Evolutionary conservation across 2,888 invertebrate genomes (phyloP).

Genomic region (Melinaea menophilus): DNA sequence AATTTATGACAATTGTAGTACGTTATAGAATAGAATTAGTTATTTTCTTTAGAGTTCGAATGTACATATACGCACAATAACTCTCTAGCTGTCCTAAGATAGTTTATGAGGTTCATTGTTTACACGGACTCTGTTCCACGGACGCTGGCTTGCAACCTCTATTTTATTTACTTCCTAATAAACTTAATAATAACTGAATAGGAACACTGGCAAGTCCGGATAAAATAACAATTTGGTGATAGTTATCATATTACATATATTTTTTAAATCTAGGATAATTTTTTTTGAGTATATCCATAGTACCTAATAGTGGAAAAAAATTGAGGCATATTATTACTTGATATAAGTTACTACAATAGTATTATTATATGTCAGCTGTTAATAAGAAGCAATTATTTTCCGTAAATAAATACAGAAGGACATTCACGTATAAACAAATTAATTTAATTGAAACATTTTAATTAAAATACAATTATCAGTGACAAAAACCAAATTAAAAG

Average conservation of each 20-base stretch:
- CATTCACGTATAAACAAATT: too few relatives aligned
- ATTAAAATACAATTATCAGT: too few relatives aligned
- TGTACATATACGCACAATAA: not conserved
- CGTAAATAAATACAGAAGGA: too few relatives aligned
- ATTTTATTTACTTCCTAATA: conserved; percentile 61
- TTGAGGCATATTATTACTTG: too few relatives aligned
- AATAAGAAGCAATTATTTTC: too few relatives aligned
- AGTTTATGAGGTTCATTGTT: conserved; percentile 61
- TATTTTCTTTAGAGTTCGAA: not conserved
- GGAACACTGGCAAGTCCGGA: conserved; percentile 13
- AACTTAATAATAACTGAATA: conserved; percentile 23
- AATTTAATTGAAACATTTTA: too few relatives aligned
- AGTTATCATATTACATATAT: not conserved
- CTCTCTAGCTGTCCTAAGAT: conserved; percentile 33
- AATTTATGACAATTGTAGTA: not conserved
- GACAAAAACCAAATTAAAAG: too few relatives aligned
- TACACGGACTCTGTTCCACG: conserved; percentile 45
- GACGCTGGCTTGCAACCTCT: conserved; percentile 47
- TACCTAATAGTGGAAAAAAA: too few relatives aligned
- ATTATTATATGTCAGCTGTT: too few relatives aligned
- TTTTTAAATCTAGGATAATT: too few relatives aligned
- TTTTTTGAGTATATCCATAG: too few relatives aligned
- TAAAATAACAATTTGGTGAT: conserved; percentile 13
- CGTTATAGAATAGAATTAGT: not conserved
- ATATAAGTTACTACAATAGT: too few relatives aligned